Percentiles rank a stretch among this genome's conserved stretches.
Conservation (phyloP, 92 coral and sea anemone genomes). For the Virgularia gustaviana region DNA sequence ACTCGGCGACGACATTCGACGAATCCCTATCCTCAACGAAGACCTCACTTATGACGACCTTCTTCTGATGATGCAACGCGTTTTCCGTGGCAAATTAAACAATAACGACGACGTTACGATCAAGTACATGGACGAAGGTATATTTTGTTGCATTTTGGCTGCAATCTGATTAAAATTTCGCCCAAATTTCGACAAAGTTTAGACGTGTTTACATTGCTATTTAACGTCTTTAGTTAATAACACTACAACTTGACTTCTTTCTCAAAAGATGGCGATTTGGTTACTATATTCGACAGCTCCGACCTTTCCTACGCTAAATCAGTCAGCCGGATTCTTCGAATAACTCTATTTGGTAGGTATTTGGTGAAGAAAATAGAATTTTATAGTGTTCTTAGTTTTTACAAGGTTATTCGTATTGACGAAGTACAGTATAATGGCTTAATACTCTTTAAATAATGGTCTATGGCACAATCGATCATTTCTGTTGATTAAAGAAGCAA, state of each 20-base stretch:
- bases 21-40: conserved; percentile 99
- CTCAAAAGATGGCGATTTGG: conserved; percentile 80
- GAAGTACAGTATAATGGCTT: not conserved
- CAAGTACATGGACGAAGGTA: conserved; percentile 95
- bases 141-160: not conserved
- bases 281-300: conserved; percentile 95
- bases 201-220: not conserved
- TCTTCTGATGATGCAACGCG: conserved; percentile 96
- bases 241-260: no score
- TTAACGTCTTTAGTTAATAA: no score
- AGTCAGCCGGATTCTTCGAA: conserved; percentile 73
- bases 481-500: no score
- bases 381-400: not conserved
- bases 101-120: conserved; percentile 87
- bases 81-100: conserved; percentile 75
- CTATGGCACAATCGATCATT: no score
- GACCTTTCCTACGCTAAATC: conserved; percentile 88
- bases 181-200: not conserved
- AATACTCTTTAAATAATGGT: no score
- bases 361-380: no score
- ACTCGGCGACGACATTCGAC: conserved; percentile 86
- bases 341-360: conserved; percentile 94
- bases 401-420: not conserved
- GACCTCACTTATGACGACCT: conserved; percentile 94
- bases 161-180: not conserved